Conservation (phyloP, 2,797 vertebrate species). For the Poeciliopsis presidionis region DNA sequence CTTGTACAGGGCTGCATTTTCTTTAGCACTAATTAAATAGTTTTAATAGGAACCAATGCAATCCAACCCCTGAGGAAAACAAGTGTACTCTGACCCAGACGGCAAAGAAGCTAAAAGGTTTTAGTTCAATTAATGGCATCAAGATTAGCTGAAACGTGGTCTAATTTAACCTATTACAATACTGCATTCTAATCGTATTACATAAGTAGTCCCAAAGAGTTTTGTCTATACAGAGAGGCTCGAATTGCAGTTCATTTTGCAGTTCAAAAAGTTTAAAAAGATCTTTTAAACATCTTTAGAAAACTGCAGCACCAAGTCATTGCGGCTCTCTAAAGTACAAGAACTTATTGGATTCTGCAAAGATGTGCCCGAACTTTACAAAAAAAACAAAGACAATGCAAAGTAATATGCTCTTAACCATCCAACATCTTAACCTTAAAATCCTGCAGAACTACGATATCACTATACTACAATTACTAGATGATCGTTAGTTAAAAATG, state of each 20-base stretch:
- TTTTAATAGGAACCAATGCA: background rate
- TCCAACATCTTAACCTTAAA: background rate
- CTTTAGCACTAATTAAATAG: background rate
- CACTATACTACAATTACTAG: background rate
- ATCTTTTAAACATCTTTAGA: too few species aligned
- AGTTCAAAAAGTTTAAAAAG: background rate
- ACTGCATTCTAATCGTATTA: background rate
- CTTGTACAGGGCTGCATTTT: background rate
- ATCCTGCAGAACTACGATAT: background rate
- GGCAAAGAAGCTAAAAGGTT: background rate
- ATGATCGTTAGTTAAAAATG: background rate
- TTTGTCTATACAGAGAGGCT: background rate
- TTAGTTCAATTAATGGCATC: background rate
- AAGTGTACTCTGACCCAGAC: background rate
- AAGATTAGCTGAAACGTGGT: background rate
- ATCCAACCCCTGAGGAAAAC: background rate
- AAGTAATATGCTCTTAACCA: too few species aligned
- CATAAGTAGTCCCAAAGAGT: background rate
- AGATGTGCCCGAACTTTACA: background rate
- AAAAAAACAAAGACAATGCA: background rate
- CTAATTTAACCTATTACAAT: background rate
- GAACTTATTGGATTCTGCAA: background rate
- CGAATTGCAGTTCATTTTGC: background rate
- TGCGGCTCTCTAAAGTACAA: background rate
- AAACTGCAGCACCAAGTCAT: background rate